Evolutionary conservation across 2,113 vertebrate species (phyloP).

Genomic region (Macroglossus sobrinus): DNA sequence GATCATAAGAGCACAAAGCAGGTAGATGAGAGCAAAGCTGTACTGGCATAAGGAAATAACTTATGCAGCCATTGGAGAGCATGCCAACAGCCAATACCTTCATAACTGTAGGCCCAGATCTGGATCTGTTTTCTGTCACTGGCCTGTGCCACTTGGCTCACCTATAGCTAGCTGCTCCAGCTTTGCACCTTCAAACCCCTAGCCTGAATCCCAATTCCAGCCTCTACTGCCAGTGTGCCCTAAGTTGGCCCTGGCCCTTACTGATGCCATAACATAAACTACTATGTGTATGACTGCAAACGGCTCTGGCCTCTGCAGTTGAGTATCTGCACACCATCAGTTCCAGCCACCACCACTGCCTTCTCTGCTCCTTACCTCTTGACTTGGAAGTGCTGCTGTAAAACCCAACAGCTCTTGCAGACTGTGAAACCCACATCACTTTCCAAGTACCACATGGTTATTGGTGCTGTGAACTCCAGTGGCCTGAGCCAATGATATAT

Average conservation of each 20-base stretch:
- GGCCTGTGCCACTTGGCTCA: no score
- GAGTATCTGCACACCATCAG: no score
- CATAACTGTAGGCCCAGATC: neutral
- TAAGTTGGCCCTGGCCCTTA: no score
- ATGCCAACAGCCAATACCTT: neutral
- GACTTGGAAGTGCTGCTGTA: neutral
- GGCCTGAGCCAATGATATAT: neutral
- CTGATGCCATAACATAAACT: no score
- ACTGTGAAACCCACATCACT: neutral
- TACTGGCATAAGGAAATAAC: neutral
- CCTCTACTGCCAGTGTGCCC: neutral
- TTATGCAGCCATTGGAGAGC: neutral
- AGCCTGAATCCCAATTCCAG: neutral
- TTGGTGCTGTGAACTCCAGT: neutral
- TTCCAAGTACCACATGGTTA: neutral
- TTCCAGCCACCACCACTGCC: neutral
- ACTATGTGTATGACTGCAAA: no score
- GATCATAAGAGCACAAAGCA: neutral
- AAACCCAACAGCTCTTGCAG: neutral
- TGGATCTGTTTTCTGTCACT: no score
- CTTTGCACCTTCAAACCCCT: neutral
- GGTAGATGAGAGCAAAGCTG: neutral
- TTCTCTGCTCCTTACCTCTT: neutral
- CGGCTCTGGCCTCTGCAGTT: no score
- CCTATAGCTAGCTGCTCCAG: neutral